Evolutionary conservation across 2,797 vertebrate genomes (phyloP), one percentile per base, ranked within the genome.

Genomic region (Chiloscyllium punctatum): DNA sequence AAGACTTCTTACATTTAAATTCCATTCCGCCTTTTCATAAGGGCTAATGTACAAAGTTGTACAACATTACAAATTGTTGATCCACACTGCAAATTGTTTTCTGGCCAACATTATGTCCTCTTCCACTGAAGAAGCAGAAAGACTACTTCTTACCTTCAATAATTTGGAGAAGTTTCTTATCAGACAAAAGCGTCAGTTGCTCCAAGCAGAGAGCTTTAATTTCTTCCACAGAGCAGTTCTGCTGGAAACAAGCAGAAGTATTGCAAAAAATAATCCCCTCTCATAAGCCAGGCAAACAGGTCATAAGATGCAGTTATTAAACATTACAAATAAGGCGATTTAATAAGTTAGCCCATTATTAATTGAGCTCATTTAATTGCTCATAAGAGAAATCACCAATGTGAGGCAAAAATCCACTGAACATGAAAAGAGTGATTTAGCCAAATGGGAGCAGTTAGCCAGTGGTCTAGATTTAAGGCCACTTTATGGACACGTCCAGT

Each of bases 201-300:
- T 99, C 99, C 97, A 98, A 98, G 96, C 99, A 99, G 87, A 99
- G 97, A 62, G 96, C 98, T 97, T 98, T 98, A 96, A 99, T 99
- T 97, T 99, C 99, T 0, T 98, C 98, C 96, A 98, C 96, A 96
- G 97, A 98, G 97, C 98, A 98, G 96, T 97, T 98, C 99, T 99
- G 97, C 94, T n/a, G 48, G 71, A 95, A 15, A 95, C 71, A 77
- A 74, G 53, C 23, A 95, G 15, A 57, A 77, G 51, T 77, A 95
- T 95, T 77, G 72, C 27, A 21, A 48, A 37, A 84, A 95, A 74
- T 53, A 77, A 77, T 27, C 11, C 71, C 94, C n/a, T 4, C 57
- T 48, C 30, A 72, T 53, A 77, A 53, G n/a, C 13, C 15, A 25
- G 48, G 30, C 16, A 77, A 48, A 95, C 74, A 77, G 48, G 13